Percentiles rank a stretch among this genome's conserved stretches.
Conservation (phyloP, 2,888 invertebrate species). For the Scaptomyza caliginosa region DNA sequence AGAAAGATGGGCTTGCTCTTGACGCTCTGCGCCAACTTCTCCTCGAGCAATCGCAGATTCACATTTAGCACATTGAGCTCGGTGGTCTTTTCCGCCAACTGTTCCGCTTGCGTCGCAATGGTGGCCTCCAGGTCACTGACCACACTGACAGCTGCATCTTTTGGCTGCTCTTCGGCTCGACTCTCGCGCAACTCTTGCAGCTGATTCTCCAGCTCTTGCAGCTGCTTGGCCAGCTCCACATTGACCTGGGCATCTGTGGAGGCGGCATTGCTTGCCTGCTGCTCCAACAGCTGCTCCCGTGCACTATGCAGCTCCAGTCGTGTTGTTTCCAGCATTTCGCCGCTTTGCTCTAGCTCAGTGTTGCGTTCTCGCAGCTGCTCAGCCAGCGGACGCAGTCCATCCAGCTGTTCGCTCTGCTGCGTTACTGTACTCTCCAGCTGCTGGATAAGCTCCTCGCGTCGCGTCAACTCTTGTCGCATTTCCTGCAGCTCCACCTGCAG, state of each 20-base stretch:
- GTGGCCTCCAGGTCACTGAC: constrained; percentile 84
- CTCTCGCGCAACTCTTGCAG: constrained; percentile 32
- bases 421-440: constrained; percentile 85
- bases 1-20: constrained; percentile 80
- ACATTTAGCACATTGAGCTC: constrained; percentile 85
- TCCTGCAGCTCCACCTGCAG: constrained; percentile 70
- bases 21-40: constrained; percentile 78
- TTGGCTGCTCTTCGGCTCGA: constrained; percentile 59
- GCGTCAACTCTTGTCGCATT: constrained; percentile 49
- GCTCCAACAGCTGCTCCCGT: constrained; percentile 77
- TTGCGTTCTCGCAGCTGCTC: constrained; percentile 88
- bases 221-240: constrained; percentile 80
- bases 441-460: constrained; percentile 89
- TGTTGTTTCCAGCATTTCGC: constrained; percentile 86
- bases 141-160: constrained; percentile 72
- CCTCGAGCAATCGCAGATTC: constrained; percentile 83
- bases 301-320: constrained; percentile 83
- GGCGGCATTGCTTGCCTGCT: constrained; percentile 15
- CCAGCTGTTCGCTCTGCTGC: constrained; percentile 19
- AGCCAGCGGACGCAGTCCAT: constrained; percentile 24
- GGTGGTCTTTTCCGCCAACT: constrained; percentile 85
- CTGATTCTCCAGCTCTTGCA: constrained; percentile 68
- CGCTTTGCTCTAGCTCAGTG: constrained; percentile 85
- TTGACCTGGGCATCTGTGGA: constrained; percentile 69
- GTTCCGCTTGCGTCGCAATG: constrained; percentile 85